Percentiles rank a stretch among this genome's conserved stretches.
These are phyloP conservation scores for Pangasianodon hypophthalmus DNA, from an alignment of 2,113 vertebrate species.

Conservation along the genomic window DNA sequence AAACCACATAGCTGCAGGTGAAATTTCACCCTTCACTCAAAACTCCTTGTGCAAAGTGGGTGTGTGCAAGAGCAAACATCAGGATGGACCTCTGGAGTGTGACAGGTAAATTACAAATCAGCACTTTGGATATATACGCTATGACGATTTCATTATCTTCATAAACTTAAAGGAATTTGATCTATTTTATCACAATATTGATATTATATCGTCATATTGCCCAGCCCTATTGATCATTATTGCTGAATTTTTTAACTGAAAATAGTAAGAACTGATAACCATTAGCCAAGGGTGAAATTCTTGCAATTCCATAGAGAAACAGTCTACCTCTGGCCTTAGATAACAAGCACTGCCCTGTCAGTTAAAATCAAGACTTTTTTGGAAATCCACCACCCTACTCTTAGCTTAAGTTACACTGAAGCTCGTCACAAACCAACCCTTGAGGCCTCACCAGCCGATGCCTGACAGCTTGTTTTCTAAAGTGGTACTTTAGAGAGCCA, in stretches of 20 bases:
- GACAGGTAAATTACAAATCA: conserved; percentile 15
- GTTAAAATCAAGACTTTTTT: background rate
- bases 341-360: background rate
- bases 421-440: background rate
- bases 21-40: conserved; percentile 65
- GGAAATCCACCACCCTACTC: background rate
- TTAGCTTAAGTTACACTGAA: background rate
- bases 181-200: background rate
- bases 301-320: background rate
- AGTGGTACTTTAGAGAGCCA: conserved; percentile 1
- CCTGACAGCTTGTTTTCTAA: background rate
- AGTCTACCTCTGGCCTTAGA: background rate
- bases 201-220: background rate
- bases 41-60: background rate
- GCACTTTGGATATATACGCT: background rate
- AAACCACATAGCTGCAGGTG: conserved; percentile 66
- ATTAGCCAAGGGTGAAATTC: conserved; percentile 8
- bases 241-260: background rate
- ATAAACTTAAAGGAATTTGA: background rate
- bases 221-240: background rate
- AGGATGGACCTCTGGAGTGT: background rate
- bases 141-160: background rate
- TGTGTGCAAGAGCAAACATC: conserved; percentile 44
- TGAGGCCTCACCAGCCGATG: background rate
- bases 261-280: background rate